phyloP scores from a whole-genome alignment of 2,113 vertebrate genomes.

The Cnemophilus loriae region DNA sequence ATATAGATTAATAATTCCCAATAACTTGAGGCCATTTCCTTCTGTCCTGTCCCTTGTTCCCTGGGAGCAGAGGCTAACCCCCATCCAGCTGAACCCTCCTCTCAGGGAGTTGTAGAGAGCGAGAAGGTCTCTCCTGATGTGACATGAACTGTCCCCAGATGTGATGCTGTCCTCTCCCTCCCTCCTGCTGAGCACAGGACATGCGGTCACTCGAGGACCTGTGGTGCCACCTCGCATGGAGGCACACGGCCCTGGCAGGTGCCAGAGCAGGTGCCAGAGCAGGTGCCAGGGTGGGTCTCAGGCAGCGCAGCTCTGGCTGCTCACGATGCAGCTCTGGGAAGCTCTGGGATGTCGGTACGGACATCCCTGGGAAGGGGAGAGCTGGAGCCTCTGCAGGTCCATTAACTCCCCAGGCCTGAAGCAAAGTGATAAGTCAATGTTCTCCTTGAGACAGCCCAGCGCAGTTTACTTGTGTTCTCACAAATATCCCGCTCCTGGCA shows the following conservation, averaged over 20 bases:
- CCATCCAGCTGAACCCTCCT: background rate
- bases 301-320: background rate
- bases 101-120: background rate
- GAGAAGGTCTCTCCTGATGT: background rate
- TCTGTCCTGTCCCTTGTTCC: background rate
- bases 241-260: background rate
- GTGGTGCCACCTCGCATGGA: background rate
- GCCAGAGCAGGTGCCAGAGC: background rate
- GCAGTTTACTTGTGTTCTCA: background rate
- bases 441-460: background rate
- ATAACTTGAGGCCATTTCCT: background rate
- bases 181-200: background rate
- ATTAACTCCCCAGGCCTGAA: background rate
- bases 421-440: background rate
- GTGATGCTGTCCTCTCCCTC: background rate
- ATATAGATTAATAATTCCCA: background rate
- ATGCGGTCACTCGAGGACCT: background rate
- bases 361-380: too few species aligned
- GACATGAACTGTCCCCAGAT: background rate
- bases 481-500: background rate
- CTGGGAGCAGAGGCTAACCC: background rate
- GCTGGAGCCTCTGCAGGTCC: background rate
- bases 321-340: background rate
- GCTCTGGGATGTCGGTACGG: background rate
- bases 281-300: background rate